Percentiles rank a stretch among this genome's conserved stretches.
These are phyloP conservation scores for Natrix natrix DNA, from an alignment of 2,797 vertebrate genomes.

Conservation along the genomic window DNA sequence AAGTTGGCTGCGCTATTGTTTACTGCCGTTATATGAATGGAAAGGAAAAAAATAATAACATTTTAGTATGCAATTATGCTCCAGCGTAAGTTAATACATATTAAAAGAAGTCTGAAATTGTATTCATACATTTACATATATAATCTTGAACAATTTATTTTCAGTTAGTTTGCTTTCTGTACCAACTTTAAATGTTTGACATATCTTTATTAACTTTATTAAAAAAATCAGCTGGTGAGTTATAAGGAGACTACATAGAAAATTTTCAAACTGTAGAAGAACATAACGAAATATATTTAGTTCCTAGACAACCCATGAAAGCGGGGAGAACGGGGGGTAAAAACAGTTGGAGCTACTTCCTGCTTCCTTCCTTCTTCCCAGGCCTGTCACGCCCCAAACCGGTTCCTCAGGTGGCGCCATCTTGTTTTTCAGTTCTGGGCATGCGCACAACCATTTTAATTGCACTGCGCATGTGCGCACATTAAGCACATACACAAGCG, in stretches of 20 bases:
- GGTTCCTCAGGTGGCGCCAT: too few species aligned
- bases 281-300: background rate
- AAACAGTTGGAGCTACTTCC: background rate
- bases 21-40: conserved; percentile 42
- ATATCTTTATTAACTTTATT: background rate
- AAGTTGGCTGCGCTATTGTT: conserved; percentile 68
- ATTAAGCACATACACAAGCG: too few species aligned
- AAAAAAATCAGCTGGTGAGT: background rate
- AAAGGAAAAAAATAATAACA: accelerated
- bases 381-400: too few species aligned
- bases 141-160: background rate
- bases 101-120: background rate
- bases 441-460: too few species aligned
- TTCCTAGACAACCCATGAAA: background rate
- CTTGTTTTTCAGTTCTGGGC: too few species aligned
- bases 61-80: conserved; percentile 57
- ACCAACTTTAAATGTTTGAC: background rate
- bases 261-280: background rate
- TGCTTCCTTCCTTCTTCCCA: background rate
- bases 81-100: conserved; percentile 53
- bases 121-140: background rate
- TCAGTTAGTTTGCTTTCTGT: background rate
- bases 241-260: background rate
- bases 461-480: too few species aligned
- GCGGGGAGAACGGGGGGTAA: background rate